These are phyloP conservation scores for Fragum whitleyi DNA, from an alignment of 2,888 invertebrate genomes.

Conservation along the genomic window DNA sequence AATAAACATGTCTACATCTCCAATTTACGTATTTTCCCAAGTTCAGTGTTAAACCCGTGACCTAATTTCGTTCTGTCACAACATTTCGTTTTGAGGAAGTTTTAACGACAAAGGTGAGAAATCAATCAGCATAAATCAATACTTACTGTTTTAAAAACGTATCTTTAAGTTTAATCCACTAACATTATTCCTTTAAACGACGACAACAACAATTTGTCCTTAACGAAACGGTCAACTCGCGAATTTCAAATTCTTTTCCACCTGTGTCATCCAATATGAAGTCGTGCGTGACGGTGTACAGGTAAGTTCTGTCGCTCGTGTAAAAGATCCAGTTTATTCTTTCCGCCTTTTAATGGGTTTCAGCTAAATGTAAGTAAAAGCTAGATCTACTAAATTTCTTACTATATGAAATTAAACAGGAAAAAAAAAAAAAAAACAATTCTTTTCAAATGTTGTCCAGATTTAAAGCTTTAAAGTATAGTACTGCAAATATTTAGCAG, in stretches of 20 bases:
- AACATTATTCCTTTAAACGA: not conserved
- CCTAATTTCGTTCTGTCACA: not conserved
- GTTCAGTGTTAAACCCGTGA: slow-evolving; percentile 10
- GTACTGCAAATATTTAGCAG: no score
- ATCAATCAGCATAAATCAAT: not conserved
- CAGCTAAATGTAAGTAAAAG: no score
- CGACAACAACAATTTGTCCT: not conserved
- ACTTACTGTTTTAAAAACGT: not conserved
- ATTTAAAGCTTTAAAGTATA: no score
- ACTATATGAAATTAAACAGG: no score
- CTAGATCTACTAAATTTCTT: no score
- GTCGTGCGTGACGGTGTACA: slow-evolving; percentile 59
- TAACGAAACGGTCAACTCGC: slow-evolving; percentile 22
- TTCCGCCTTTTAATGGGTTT: no score
- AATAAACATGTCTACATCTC: slow-evolving; percentile 1
- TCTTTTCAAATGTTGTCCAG: no score
- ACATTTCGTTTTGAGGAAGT: not conserved
- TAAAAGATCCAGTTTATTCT: slow-evolving; percentile 4
- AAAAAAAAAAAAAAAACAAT: no score
- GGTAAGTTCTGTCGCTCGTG: slow-evolving; percentile 42
- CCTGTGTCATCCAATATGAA: slow-evolving; percentile 57
- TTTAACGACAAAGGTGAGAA: not conserved
- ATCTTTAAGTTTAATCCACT: not conserved
- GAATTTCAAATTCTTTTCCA: slow-evolving; percentile 62
- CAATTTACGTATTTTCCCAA: not conserved